Evolutionary conservation across 2,888 invertebrate species (phyloP).

Genomic region (Cataglyphis rosenhaueri): DNA sequence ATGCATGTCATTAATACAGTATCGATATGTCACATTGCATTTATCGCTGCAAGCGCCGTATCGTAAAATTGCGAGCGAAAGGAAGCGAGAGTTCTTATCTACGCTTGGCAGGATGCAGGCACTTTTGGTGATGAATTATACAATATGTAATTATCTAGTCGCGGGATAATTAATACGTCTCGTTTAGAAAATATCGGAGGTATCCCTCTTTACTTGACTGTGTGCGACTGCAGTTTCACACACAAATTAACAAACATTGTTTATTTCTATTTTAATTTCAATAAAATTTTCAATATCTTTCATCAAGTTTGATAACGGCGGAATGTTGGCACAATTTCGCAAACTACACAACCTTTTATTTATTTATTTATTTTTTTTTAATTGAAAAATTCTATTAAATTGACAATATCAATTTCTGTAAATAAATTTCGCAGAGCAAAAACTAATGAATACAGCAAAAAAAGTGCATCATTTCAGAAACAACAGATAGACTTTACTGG

Average conservation of each 20-base stretch:
- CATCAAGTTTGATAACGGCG: neutral
- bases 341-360: neutral
- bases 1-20: neutral
- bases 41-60: conserved; percentile 22
- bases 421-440: neutral
- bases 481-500: neutral
- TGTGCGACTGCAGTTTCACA: neutral
- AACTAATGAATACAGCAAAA: neutral
- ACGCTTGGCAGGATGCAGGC: conserved; percentile 44
- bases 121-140: conserved; percentile 35
- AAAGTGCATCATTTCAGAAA: neutral
- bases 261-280: neutral
- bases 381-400: neutral
- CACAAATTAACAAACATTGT: neutral
- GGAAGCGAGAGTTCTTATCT: conserved; percentile 41
- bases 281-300: neutral
- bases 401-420: neutral
- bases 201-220: neutral
- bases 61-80: conserved; percentile 16
- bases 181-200: neutral
- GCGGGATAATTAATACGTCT: neutral
- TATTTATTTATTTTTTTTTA: neutral
- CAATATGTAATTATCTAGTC: conserved; percentile 15
- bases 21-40: conserved; percentile 13
- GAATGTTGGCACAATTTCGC: neutral